Evolutionary conservation across 2,888 invertebrate genomes (phyloP), one percentile per base, ranked within the genome.

Genomic region (Harpalus rufipes): DNA sequence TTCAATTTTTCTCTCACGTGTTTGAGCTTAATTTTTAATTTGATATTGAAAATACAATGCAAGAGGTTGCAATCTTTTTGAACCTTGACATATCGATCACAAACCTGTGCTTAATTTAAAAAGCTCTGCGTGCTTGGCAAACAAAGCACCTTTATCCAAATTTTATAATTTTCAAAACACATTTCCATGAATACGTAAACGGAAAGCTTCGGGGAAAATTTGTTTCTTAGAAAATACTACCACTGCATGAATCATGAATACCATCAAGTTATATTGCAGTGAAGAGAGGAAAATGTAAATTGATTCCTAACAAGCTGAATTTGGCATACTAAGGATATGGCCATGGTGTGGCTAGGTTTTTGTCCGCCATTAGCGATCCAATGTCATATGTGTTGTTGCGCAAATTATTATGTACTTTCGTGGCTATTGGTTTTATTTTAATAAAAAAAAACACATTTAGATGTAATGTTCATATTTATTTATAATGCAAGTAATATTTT

Each of bases 161-260:
- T 68, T 68, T 68, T n/a, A 68, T 68, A 68, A 68, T 68, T 68
- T 68, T 68, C 68, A 68, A 68, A 68, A 68, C 68, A 68, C 32
- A 68, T 41, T 68, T 68, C 39, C 68, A 68, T 68, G 68, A 68
- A 68, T 68, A 68, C 68, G 25, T 68, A 68, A 68, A 39, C 39
- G 68, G 25, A 14, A 7, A 0, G 68, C 68, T 68, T 68, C 68
- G 32, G 68, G 68, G 25, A 21, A 63, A 21, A 63, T 18, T 63
- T 12, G 5, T 7, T 68, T 25, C 68, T 39, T 32, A 68, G 25
- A 39, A 65, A 25, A 65, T 32, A 68, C 44, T 51, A 51, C 44
- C 44, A 12, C 12, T 3, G 4, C 44, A 51, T 51, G 44, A 12
- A 51, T 51, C 12, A 51, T 51, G 12, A 12, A 44, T 10, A 8